Evolutionary conservation across 1,140 invertebrate genomes (phyloP), one percentile per base, ranked within the genome.

Genomic region (Papilio machaon): DNA sequence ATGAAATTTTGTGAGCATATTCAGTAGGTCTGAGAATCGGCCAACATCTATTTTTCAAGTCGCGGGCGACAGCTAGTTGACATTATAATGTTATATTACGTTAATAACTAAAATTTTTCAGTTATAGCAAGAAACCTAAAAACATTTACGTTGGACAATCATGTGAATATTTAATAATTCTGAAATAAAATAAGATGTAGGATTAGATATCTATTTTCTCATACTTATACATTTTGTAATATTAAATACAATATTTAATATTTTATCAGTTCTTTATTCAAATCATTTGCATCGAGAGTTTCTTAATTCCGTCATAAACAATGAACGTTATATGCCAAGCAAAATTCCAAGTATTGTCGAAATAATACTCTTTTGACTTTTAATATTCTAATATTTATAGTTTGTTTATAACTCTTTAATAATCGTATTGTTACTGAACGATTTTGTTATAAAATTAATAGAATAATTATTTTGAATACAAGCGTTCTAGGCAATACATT

Each of bases 261-360:
- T 0, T 67, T 67, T 5, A 67, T 67, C 30, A 35, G 9, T 67
- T 1, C 30, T 67, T 15, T 35, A 67, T 67, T 67, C 30, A 35
- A 67, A 67, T 15, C 19, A 10, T 67, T 13, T 67, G 11, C 60
- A 67, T 23, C 13, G 6, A 67, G 19, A n/a, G 23, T 60, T 60
- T 60, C 58, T 35, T 67, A 35, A 67, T 67, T 67, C 30, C 64
- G 11, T 67, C 30, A 35, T 35, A 67, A 67, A 67, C 64, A 67
- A 67, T 67, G 64, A 67, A 11, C 64, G 64, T 30, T 67, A 67
- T 67, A 67, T 67, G 23, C 64, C 64, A 67, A 58, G 13, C 64
- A 35, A 30, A 11, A 35, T 30, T 67, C 10, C 10, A 10, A 30
- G 5, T 60, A 1, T 23, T 30, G 64, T 35, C 23, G n/a, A 67